These are phyloP conservation scores for Brenthis daphne DNA, from an alignment of 2,888 invertebrate genomes.

Conservation along the genomic window DNA sequence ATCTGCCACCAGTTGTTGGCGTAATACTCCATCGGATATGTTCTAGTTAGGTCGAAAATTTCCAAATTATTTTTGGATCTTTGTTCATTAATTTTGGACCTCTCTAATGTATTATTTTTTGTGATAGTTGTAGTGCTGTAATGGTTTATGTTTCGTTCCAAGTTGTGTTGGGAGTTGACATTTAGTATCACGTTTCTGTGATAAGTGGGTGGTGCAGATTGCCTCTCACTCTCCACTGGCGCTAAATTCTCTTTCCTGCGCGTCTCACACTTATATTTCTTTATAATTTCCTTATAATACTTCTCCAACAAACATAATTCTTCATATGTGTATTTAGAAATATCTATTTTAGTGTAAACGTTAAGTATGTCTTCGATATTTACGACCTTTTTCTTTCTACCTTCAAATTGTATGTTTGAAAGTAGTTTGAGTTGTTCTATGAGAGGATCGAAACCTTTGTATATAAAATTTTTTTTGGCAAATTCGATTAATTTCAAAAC, in stretches of 20 bases:
- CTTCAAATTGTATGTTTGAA: constrained; percentile 63
- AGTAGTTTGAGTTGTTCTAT: constrained; percentile 70
- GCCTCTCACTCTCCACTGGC: constrained; percentile 47
- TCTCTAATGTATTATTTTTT: constrained; percentile 52
- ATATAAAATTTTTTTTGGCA: constrained; percentile 74
- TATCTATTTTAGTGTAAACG: constrained; percentile 70
- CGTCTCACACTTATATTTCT: constrained; percentile 60
- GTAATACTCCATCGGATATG: constrained; percentile 73
- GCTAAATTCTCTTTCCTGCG: constrained; percentile 59
- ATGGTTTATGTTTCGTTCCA: constrained; percentile 55
- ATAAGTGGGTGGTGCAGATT: constrained; percentile 50
- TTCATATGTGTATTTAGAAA: constrained; percentile 72
- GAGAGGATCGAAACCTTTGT: constrained; percentile 76
- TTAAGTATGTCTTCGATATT: constrained; percentile 70
- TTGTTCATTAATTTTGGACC: constrained; percentile 50
- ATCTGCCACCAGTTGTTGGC: constrained; percentile 80
- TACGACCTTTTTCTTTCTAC: constrained; percentile 59
- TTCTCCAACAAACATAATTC: constrained; percentile 72
- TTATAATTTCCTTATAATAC: constrained; percentile 75
- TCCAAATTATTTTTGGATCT: constrained; percentile 55
- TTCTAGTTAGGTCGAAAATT: constrained; percentile 69
- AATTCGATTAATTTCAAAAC: constrained; percentile 73
- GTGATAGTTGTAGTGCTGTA: constrained; percentile 48
- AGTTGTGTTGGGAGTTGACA: constrained; percentile 53
- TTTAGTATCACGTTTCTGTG: constrained; percentile 60